A percentile compares a stretch with the other conserved stretches of the same genome.
These are phyloP conservation scores for Callosobruchus maculatus DNA, from an alignment of 2,888 invertebrate genomes.

Conservation along the genomic window DNA sequence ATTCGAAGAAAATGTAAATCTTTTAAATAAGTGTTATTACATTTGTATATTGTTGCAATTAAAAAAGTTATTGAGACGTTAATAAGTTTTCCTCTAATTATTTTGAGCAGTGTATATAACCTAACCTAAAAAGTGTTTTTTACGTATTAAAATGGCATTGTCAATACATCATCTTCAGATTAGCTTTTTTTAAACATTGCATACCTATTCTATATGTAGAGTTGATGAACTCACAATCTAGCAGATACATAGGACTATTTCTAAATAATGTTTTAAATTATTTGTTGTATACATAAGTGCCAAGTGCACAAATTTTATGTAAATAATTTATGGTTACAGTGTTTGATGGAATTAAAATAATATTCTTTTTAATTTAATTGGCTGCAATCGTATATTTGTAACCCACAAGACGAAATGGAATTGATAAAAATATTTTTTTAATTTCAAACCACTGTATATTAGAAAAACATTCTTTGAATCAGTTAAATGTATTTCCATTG, in stretches of 20 bases:
- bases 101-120: no score
- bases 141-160: no score
- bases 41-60: no score
- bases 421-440: not conserved
- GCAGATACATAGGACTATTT: not conserved
- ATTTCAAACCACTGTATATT: slow-evolving; percentile 12
- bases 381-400: no score
- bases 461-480: not conserved
- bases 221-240: not conserved
- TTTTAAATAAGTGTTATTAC: no score
- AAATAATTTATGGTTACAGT: not conserved
- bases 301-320: not conserved
- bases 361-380: no score
- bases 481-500: slow-evolving; percentile 20
- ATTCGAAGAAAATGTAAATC: no score
- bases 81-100: no score
- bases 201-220: not conserved
- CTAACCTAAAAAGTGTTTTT: no score
- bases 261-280: not conserved
- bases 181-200: not conserved
- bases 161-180: not conserved
- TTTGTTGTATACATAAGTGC: no score
- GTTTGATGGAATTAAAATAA: not conserved
- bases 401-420: no score
- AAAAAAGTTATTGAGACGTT: no score